These are phyloP conservation scores for Carabus problematicus DNA, from an alignment of 2,888 invertebrate species.

Conservation along the genomic window DNA sequence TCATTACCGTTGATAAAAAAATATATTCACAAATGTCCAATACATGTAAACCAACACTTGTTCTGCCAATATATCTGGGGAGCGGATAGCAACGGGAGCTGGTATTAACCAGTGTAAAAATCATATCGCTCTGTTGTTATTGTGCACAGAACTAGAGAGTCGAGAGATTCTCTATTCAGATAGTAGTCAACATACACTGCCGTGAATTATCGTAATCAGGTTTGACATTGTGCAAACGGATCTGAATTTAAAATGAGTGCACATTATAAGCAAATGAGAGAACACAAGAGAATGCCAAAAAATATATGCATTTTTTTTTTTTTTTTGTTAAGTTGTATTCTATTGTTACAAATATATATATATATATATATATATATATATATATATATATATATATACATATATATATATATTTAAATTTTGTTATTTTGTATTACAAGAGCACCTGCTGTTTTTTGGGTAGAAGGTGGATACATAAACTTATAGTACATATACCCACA, in stretches of 20 bases:
- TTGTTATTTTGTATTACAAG: no score
- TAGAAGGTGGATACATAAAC: background rate
- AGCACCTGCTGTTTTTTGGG: no score
- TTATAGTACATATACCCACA: background rate
- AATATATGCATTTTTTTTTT: background rate
- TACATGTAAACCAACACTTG: no score
- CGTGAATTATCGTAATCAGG: constrained; percentile 28
- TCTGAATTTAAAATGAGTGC: constrained; percentile 26
- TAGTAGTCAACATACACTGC: no score
- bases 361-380: constrained; percentile 2
- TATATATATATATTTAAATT: constrained; percentile 2
- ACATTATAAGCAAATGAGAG: constrained; percentile 37
- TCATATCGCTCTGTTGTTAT: no score
- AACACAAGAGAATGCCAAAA: background rate
- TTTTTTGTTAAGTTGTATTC: background rate
- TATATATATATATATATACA: constrained; percentile 1
- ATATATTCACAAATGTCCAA: no score
- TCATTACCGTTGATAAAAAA: no score
- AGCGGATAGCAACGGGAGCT: no score
- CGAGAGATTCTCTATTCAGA: no score
- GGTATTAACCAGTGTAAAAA: no score
- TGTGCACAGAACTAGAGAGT: no score
- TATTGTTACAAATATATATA: constrained; percentile 16
- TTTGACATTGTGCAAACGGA: constrained; percentile 21
- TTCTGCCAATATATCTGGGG: no score